Evolutionary conservation across 92 coral and sea anemone species (phyloP).

Genomic region (Epizoanthus ramosus): DNA sequence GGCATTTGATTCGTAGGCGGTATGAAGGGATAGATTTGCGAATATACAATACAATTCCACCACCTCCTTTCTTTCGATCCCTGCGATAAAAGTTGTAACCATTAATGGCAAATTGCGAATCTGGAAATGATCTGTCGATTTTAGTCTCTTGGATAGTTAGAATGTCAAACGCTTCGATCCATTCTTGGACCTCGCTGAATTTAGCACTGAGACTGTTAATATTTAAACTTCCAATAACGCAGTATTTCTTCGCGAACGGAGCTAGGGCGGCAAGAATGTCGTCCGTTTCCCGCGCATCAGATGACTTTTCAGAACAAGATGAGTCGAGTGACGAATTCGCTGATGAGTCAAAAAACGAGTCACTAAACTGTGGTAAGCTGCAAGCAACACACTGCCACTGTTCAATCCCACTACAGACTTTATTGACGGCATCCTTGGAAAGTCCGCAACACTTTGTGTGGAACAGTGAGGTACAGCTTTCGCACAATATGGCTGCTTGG

Average conservation of each 20-base stretch:
- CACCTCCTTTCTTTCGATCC: conserved; percentile 31
- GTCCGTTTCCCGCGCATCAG: neutral
- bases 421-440: conserved; percentile 22
- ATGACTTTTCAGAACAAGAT: no score
- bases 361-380: conserved; percentile 14
- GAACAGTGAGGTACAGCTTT: conserved; percentile 16
- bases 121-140: conserved; percentile 13
- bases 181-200: conserved; percentile 34
- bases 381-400: conserved; percentile 21
- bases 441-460: conserved; percentile 36
- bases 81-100: conserved; percentile 8
- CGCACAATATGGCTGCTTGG: conserved; percentile 33
- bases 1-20: conserved; percentile 33
- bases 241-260: neutral
- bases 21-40: conserved; percentile 47
- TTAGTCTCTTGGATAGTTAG: conserved; percentile 42
- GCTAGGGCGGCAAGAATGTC: neutral
- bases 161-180: conserved; percentile 46
- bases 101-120: conserved; percentile 10
- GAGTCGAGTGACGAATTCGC: neutral
- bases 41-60: conserved; percentile 43
- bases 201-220: conserved; percentile 30
- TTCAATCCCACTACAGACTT: neutral
- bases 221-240: conserved; percentile 43
- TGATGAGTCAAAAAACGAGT: conserved; percentile 2